These are phyloP conservation scores for Laticauda colubrina DNA, from an alignment of 2,113 vertebrate species.

Conservation along the genomic window DNA sequence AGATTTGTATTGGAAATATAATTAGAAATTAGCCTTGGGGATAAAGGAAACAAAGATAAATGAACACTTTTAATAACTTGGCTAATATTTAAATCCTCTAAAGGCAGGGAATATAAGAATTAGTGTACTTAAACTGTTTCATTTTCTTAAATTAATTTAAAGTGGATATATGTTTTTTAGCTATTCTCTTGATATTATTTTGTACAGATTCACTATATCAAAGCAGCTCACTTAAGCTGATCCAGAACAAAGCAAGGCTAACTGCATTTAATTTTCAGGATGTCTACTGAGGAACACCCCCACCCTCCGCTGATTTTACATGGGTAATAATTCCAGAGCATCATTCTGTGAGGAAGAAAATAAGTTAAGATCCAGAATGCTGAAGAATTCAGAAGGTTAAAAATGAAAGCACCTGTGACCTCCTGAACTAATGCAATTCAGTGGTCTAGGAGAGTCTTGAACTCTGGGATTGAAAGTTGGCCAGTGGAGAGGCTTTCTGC, in stretches of 20 bases:
- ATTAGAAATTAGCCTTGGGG: constrained; percentile 46
- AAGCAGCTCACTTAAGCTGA: not conserved
- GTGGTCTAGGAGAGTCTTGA: not conserved
- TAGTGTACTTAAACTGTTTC: constrained; percentile 30
- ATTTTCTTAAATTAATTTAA: constrained; percentile 31
- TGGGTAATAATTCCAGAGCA: not conserved
- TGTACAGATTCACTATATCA: not conserved
- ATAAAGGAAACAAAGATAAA: constrained; percentile 21
- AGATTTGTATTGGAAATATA: constrained; percentile 50
- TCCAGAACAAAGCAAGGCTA: not conserved
- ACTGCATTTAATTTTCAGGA: not conserved
- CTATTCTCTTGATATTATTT: not conserved
- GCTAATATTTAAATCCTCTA: constrained; percentile 59
- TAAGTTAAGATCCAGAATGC: not conserved
- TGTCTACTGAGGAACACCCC: not conserved
- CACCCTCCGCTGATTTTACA: not conserved
- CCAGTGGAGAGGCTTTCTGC: not conserved
- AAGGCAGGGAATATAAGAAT: constrained; percentile 57
- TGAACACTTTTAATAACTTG: constrained; percentile 33
- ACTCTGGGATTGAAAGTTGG: not conserved
- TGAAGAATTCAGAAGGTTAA: not conserved
- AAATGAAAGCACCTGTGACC: not conserved
- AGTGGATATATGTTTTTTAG: constrained; percentile 4
- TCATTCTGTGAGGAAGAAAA: not conserved
- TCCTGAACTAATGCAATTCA: not conserved